Percentiles rank a stretch among this genome's conserved stretches.
Conservation (phyloP, 2,888 invertebrate species). For the Papilio protenor region DNA sequence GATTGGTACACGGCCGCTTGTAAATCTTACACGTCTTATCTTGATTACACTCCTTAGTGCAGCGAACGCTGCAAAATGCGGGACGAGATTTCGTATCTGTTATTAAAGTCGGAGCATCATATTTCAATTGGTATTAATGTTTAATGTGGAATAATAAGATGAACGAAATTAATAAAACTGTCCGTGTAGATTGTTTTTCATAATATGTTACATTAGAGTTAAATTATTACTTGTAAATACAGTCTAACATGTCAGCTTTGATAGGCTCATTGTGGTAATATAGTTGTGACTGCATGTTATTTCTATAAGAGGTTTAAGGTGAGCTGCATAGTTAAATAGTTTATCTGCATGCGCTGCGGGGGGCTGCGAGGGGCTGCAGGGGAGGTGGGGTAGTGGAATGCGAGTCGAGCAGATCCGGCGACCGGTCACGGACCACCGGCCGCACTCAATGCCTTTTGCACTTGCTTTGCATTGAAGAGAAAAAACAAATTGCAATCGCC, state of each 20-base stretch:
- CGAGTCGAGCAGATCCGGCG: constrained; percentile 46
- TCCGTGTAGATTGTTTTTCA: neutral
- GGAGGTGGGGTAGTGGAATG: constrained; percentile 19
- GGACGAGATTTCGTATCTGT: neutral
- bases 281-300: neutral
- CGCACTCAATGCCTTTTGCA: constrained; percentile 65
- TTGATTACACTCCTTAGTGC: constrained; percentile 26
- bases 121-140: neutral
- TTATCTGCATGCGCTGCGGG: constrained; percentile 5
- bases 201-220: neutral
- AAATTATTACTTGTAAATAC: neutral
- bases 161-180: neutral
- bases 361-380: neutral
- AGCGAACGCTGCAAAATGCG: constrained; percentile 15
- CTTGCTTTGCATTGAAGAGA: constrained; percentile 21
- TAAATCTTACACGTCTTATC: constrained; percentile 42
- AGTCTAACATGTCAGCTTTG: neutral
- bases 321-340: constrained; percentile 15
- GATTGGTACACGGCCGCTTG: constrained; percentile 40
- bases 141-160: neutral
- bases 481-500: constrained; percentile 26
- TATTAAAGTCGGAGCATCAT: neutral
- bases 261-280: constrained; percentile 1
- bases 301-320: constrained; percentile 15
- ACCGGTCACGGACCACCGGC: constrained; percentile 66